phyloP scores from a whole-genome alignment of 2,888 invertebrate species.

The Cheilosia soror region DNA sequence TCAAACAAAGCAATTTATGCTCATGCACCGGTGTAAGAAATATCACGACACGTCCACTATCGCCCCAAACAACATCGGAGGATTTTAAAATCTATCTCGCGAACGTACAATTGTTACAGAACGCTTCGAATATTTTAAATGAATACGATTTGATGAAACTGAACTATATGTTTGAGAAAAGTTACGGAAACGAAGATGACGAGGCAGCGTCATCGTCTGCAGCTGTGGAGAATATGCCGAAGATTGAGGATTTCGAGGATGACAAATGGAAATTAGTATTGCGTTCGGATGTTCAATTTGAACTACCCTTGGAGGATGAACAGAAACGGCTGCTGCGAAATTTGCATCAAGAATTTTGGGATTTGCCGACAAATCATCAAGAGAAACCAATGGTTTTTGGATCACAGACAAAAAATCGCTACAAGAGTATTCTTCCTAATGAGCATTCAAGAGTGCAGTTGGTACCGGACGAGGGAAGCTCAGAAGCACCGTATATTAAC shows the following conservation, averaged over 20 bases:
- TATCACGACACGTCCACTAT: constrained; percentile 87
- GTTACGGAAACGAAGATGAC: constrained; percentile 77
- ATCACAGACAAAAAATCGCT: constrained; percentile 94
- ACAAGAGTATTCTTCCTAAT: constrained; percentile 95
- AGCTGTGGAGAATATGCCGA: constrained; percentile 65
- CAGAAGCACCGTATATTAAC: constrained; percentile 90
- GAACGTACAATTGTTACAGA: constrained; percentile 89
- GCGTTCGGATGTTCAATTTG: constrained; percentile 72
- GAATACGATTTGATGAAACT: constrained; percentile 86
- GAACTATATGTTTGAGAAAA: constrained; percentile 86
- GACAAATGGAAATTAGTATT: constrained; percentile 74
- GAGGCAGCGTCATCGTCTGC: background rate
- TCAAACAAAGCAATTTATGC: constrained; percentile 79
- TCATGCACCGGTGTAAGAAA: constrained; percentile 84
- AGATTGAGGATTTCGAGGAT: constrained; percentile 77
- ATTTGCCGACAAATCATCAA: constrained; percentile 95
- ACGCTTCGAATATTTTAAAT: constrained; percentile 87
- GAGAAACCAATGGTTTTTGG: constrained; percentile 95
- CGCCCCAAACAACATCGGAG: constrained; percentile 88
- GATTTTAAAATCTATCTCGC: constrained; percentile 89
- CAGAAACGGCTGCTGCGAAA: constrained; percentile 87
- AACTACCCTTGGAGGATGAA: constrained; percentile 86
- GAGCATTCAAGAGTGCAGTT: constrained; percentile 93
- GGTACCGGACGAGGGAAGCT: constrained; percentile 84
- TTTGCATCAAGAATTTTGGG: constrained; percentile 96